Evolutionary conservation across 1,140 invertebrate genomes (phyloP).

Genomic region (Odontomachus brunneus): DNA sequence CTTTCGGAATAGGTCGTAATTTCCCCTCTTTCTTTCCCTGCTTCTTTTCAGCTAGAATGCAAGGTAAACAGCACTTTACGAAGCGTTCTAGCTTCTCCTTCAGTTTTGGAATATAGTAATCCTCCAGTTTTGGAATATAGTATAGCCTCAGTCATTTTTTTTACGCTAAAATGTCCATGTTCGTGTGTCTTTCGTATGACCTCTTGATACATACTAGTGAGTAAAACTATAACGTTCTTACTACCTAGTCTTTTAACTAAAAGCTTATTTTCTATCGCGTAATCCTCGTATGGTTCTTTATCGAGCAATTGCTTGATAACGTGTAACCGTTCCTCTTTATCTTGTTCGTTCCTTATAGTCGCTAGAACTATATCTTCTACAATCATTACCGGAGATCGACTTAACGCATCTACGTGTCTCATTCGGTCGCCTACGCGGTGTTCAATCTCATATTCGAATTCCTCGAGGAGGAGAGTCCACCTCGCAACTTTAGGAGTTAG

Average conservation of each 20-base stretch:
- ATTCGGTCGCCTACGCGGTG: not conserved
- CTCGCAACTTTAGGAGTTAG: not conserved
- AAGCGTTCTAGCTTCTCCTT: conserved; percentile 48
- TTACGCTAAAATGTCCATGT: not conserved
- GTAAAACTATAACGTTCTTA: not conserved
- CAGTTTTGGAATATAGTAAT: conserved; percentile 44
- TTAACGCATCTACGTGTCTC: not conserved
- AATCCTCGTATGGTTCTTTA: not conserved
- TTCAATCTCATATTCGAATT: not conserved
- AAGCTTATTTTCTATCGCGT: not conserved
- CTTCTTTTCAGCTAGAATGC: not conserved
- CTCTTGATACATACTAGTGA: not conserved
- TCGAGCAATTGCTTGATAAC: not conserved
- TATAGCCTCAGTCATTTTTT: not conserved
- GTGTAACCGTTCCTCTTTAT: not conserved
- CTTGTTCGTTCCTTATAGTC: not conserved
- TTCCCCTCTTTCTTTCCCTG: not conserved
- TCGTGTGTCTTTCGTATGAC: not conserved
- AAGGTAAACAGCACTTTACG: conserved; percentile 25
- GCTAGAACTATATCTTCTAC: not conserved
- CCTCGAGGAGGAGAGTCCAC: not conserved
- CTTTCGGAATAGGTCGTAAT: conserved; percentile 24
- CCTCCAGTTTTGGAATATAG: no score
- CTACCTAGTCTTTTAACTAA: not conserved
- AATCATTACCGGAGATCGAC: not conserved